A percentile compares a stretch with the other conserved stretches of the same genome.
Evolutionary conservation across 2,797 vertebrate genomes (phyloP).

Genomic region (Microctenopoma stevenorrisi): DNA sequence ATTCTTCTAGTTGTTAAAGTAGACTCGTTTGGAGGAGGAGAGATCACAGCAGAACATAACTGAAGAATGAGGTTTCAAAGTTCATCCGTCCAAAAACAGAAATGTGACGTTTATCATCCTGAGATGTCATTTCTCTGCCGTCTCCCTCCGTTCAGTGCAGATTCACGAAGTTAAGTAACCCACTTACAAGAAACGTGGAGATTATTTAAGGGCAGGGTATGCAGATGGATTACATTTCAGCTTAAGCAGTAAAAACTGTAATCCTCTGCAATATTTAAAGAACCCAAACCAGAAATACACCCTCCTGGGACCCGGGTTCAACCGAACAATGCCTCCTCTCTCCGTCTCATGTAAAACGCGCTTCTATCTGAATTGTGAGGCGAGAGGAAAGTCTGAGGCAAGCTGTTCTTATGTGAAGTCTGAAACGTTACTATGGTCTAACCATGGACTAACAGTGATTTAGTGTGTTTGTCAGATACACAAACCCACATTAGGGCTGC

Average conservation of each 20-base stretch:
- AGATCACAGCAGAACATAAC: neutral
- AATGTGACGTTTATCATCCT: slow-evolving; percentile 8
- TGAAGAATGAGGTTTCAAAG: slow-evolving; percentile 11
- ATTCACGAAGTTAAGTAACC: too few relatives aligned
- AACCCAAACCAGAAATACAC: slow-evolving; percentile 16
- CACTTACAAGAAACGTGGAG: neutral
- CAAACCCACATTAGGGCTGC: slow-evolving; percentile 42
- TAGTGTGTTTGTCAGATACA: slow-evolving; percentile 51
- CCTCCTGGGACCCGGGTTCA: slow-evolving; percentile 3
- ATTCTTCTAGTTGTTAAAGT: slow-evolving; percentile 25
- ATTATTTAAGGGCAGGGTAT: neutral
- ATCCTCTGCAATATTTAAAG: neutral
- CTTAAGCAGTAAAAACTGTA: slow-evolving; percentile 19
- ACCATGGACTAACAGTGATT: slow-evolving; percentile 40
- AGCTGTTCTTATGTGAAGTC: slow-evolving; percentile 14
- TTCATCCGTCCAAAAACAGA: slow-evolving; percentile 7
- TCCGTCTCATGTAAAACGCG: slow-evolving; percentile 7
- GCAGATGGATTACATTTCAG: neutral
- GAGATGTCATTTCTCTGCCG: too few relatives aligned
- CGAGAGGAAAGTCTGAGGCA: slow-evolving; percentile 27
- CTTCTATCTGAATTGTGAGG: slow-evolving; percentile 27
- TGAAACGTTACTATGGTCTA: slow-evolving; percentile 32
- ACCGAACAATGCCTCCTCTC: slow-evolving; percentile 38
- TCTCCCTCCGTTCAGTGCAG: too few relatives aligned
- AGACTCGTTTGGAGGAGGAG: slow-evolving; percentile 14